phyloP scores from a whole-genome alignment of 2,888 invertebrate species.

The Digitonthophagus gazella region DNA sequence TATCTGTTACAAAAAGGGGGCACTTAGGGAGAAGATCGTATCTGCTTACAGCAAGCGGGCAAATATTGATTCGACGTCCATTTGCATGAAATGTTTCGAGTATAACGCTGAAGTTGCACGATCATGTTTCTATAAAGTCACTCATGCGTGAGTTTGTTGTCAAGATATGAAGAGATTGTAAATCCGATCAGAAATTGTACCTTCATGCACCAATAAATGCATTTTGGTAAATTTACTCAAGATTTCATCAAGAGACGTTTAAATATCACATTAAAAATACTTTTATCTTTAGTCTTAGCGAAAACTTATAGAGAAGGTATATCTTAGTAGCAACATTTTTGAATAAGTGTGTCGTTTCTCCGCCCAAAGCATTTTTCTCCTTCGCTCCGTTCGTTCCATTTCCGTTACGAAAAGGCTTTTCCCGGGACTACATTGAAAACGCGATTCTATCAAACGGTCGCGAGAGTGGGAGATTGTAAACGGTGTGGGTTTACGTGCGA shows the following conservation, averaged over 20 bases:
- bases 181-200: too few species aligned
- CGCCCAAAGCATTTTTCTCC: background rate
- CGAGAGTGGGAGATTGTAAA: background rate
- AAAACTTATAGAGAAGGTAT: too few species aligned
- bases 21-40: background rate
- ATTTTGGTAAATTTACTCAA: too few species aligned
- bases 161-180: too few species aligned
- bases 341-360: background rate
- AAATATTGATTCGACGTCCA: constrained; percentile 1
- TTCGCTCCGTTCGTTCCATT: background rate
- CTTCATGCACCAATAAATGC: background rate
- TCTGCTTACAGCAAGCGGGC: background rate
- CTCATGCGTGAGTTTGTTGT: constrained; percentile 8
- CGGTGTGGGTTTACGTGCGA: background rate
- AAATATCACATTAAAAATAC: too few species aligned
- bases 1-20: background rate
- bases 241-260: too few species aligned
- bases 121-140: constrained; percentile 10
- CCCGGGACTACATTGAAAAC: background rate
- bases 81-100: constrained; percentile 14
- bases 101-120: constrained; percentile 8
- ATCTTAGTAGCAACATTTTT: too few species aligned
- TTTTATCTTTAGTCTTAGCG: too few species aligned
- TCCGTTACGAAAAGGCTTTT: background rate
- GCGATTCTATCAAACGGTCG: background rate